Evolutionary conservation across 92 coral and sea anemone genomes (phyloP).

Genomic region (Siderastrea siderea): DNA sequence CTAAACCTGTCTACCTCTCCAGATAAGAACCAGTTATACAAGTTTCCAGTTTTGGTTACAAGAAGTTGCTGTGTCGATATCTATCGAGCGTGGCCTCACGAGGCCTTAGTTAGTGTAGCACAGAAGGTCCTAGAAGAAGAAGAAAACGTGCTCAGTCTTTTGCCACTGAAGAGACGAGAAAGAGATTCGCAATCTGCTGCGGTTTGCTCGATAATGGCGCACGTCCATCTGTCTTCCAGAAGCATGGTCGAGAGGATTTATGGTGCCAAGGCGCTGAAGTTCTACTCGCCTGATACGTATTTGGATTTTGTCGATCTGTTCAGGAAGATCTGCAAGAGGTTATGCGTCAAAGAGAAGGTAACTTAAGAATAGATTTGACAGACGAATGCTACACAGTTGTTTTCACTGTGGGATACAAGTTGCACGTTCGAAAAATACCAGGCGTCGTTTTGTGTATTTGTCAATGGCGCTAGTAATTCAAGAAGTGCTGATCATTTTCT

Average conservation of each 20-base stretch:
- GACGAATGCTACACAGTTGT: too few relatives aligned
- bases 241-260: constrained; percentile 75
- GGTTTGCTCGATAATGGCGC: constrained; percentile 92
- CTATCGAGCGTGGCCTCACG: constrained; percentile 90
- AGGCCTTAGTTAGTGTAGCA: constrained; percentile 85
- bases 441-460: too few relatives aligned
- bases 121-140: constrained; percentile 71
- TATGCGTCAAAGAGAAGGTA: constrained; percentile 91
- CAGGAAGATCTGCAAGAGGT: constrained; percentile 75
- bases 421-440: too few relatives aligned
- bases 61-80: constrained; percentile 92
- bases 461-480: too few relatives aligned
- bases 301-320: constrained; percentile 91
- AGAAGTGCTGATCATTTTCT: too few relatives aligned
- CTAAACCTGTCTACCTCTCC: constrained; percentile 56
- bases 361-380: too few relatives aligned
- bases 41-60: constrained; percentile 83
- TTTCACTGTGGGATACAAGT: too few relatives aligned
- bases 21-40: constrained; percentile 65
- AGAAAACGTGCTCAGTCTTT: constrained; percentile 59
- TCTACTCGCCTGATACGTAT: constrained; percentile 90
- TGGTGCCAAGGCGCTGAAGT: constrained; percentile 76
- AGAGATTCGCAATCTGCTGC: constrained; percentile 69
- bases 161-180: constrained; percentile 73
- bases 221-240: constrained; percentile 87